Conservation (phyloP, 2,888 invertebrate genomes). For the Stenoptilia bipunctidactyla region DNA sequence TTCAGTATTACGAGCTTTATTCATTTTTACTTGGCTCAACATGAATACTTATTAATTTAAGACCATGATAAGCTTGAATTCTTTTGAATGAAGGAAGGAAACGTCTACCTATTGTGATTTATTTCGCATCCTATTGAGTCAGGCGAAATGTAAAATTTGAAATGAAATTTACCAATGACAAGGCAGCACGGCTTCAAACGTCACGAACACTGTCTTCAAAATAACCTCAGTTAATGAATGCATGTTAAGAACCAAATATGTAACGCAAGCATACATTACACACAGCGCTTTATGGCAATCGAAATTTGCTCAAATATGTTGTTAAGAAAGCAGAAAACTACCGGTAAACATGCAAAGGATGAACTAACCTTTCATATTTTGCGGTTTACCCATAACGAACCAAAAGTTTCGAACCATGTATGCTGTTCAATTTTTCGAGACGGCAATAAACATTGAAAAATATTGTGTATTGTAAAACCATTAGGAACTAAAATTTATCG, state of each 20-base stretch:
- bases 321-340: constrained; percentile 67
- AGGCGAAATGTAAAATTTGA: constrained; percentile 23
- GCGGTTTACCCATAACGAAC: constrained; percentile 50
- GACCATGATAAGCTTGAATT: constrained; percentile 67
- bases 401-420: constrained; percentile 47
- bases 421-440: constrained; percentile 51
- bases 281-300: constrained; percentile 69
- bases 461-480: constrained; percentile 41
- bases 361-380: constrained; percentile 64
- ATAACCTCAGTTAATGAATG: constrained; percentile 29
- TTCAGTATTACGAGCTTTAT: constrained; percentile 69
- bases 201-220: background rate
- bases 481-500: constrained; percentile 13
- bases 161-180: constrained; percentile 1
- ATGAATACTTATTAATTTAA: constrained; percentile 72
- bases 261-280: constrained; percentile 56
- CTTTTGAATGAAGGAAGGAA: constrained; percentile 64
- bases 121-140: constrained; percentile 57
- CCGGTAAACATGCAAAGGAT: constrained; percentile 65
- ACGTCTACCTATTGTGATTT: constrained; percentile 62
- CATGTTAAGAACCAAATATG: constrained; percentile 31
- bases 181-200: background rate
- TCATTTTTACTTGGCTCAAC: constrained; percentile 72
- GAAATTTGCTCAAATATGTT: constrained; percentile 71
- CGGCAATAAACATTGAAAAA: constrained; percentile 50